Percentiles rank a stretch among this genome's conserved stretches.
Conservation (phyloP, 1,140 invertebrate species). For the Araneus ventricosus region DNA sequence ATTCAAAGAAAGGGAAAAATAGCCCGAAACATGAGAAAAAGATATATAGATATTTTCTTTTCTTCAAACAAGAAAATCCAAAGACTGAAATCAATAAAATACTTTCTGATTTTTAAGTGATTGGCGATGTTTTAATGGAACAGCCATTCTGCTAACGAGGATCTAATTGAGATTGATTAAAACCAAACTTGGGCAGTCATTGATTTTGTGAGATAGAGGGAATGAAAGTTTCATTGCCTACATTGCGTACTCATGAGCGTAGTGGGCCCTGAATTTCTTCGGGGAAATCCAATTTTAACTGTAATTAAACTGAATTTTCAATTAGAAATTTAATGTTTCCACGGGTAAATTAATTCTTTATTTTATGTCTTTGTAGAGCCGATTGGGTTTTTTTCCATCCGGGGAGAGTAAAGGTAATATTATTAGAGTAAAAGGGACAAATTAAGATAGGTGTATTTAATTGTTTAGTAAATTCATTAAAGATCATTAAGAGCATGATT, state of each 20-base stretch:
- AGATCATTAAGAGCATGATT: neutral
- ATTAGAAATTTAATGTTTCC: constrained; percentile 49
- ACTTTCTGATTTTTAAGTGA: constrained; percentile 21
- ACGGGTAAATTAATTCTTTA: constrained; percentile 65
- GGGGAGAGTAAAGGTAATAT: neutral
- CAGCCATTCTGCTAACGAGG: constrained; percentile 17
- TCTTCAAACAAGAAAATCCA: neutral
- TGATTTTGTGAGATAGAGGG: neutral
- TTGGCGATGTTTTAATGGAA: constrained; percentile 54
- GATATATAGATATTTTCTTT: too few relatives aligned
- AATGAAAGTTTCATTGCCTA: neutral
- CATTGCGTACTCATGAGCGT: neutral
- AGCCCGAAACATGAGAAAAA: too few relatives aligned
- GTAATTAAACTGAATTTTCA: constrained; percentile 62
- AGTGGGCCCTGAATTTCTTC: neutral
- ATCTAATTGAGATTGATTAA: constrained; percentile 62
- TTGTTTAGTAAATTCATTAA: neutral
- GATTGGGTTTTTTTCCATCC: neutral
- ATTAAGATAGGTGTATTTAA: neutral
- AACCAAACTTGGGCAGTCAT: neutral
- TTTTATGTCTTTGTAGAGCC: neutral
- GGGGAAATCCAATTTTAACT: neutral
- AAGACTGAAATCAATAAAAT: neutral
- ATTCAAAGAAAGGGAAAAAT: too few relatives aligned
- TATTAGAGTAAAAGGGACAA: neutral